phyloP scores from a whole-genome alignment of 2,888 invertebrate genomes.

The Notodonta ziczac region DNA sequence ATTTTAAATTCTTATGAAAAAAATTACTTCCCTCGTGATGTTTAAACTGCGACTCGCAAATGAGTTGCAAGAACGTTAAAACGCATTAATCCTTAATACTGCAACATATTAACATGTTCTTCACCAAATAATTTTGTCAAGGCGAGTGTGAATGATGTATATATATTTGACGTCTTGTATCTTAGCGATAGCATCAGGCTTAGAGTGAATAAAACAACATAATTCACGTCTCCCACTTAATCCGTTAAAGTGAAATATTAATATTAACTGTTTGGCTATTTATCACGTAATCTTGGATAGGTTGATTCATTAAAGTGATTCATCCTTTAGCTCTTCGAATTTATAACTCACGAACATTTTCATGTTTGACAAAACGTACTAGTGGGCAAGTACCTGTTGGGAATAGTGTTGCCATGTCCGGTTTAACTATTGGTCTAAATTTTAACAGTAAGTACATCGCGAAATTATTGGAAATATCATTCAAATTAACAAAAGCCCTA shows the following conservation, averaged over 20 bases:
- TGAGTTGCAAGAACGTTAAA: neutral
- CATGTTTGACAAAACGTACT: conserved; percentile 71
- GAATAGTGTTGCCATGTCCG: conserved; percentile 1
- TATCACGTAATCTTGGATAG: conserved; percentile 68
- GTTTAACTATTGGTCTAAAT: too few species aligned
- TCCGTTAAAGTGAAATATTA: conserved; percentile 70
- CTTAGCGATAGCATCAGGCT: conserved; percentile 15
- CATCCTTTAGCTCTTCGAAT: conserved; percentile 46
- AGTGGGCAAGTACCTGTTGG: conserved; percentile 41
- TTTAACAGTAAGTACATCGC: too few species aligned
- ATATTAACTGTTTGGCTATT: conserved; percentile 65
- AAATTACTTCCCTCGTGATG: too few species aligned
- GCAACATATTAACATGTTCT: neutral
- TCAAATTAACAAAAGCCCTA: too few species aligned
- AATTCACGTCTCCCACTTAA: conserved; percentile 65
- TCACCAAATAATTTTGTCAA: neutral
- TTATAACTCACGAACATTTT: conserved; percentile 42
- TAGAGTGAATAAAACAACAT: conserved; percentile 31
- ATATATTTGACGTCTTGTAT: conserved; percentile 9
- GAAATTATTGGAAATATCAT: too few species aligned
- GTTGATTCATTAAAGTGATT: conserved; percentile 73
- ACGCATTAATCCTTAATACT: conserved; percentile 2
- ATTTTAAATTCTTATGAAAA: too few species aligned
- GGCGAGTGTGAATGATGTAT: conserved; percentile 8
- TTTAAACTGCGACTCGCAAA: neutral